phyloP scores from a whole-genome alignment of 2,113 vertebrate species.

The Verasper variegatus region DNA sequence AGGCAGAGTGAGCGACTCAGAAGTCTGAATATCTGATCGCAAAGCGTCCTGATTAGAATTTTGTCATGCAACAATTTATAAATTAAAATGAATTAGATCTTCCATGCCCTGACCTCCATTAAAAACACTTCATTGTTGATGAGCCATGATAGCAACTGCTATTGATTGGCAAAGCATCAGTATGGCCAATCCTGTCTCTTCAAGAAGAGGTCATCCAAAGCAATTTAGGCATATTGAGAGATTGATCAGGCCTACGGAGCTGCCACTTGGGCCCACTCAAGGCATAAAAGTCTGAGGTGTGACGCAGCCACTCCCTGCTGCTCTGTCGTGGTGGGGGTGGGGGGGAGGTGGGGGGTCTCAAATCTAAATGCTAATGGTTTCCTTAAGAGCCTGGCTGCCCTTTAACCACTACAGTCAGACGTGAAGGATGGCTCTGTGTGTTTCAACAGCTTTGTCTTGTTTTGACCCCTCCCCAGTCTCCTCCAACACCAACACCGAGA shows the following conservation, averaged over 20 bases:
- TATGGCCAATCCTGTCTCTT: slow-evolving; percentile 55
- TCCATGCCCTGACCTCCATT: slow-evolving; percentile 77
- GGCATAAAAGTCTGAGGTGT: slow-evolving; percentile 63
- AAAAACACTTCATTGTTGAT: slow-evolving; percentile 78
- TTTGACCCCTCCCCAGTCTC: slow-evolving; percentile 45
- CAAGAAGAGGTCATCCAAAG: slow-evolving; percentile 70
- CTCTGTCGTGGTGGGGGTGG: slow-evolving; percentile 21
- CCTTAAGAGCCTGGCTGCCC: slow-evolving; percentile 77
- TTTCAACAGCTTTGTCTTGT: slow-evolving; percentile 63
- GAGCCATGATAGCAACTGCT: slow-evolving; percentile 75
- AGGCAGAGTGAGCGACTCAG: slow-evolving; percentile 33
- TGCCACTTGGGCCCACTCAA: slow-evolving; percentile 68
- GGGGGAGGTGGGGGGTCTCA: slow-evolving; percentile 39
- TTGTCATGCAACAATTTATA: slow-evolving; percentile 73
- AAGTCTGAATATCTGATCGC: slow-evolving; percentile 69
- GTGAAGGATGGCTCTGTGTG: slow-evolving; percentile 71
- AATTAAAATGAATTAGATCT: slow-evolving; percentile 79
- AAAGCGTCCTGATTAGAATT: slow-evolving; percentile 73
- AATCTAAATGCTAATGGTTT: slow-evolving; percentile 83
- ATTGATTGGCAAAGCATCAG: slow-evolving; percentile 73
- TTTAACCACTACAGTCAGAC: slow-evolving; percentile 76
- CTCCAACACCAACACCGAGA: slow-evolving; percentile 8
- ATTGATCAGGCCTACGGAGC: slow-evolving; percentile 69
- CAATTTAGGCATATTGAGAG: slow-evolving; percentile 76
- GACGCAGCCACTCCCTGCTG: slow-evolving; percentile 55